Base-by-base conservation (phyloP, 1,140 invertebrate species). In the Calliopsis andreniformis region DNA sequence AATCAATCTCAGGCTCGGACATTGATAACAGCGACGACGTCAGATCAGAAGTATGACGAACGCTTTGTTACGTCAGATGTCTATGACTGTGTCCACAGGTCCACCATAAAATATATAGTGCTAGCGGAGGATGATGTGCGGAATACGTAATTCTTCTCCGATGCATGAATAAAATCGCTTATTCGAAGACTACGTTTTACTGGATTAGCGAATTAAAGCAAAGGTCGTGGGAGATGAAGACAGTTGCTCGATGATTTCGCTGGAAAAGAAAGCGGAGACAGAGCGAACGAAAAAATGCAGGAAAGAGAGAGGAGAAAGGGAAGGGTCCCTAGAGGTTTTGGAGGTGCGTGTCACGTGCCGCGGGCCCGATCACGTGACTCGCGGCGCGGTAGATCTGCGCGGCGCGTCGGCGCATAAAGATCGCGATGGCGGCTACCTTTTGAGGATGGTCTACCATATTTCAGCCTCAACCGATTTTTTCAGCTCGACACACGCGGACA, bases 341-440 rank as follows among this genome's bases (percentile, higher is more conserved):
- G 62, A 67, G 58, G 79, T 79, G 70, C 79, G 61, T 53, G 55
- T 84, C 79, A 85, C 79, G 82, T 73, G 82, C 69, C 49, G 30
- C 58, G 53, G 49, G 10, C 16, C 35, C 66, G 23, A 68, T 78
- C 76, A 61, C 68, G 61, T 63, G 76, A 55, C n/a, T 61, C 58
- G 49, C 76, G 58, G 68, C 47, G 63, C 47, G 58, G 79, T 83
- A 56, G 51, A 73, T 71, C 78, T n/a, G 32, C 67, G 59, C 73
- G 30, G 59, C 32, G 62, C 71, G 45, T 62, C 56, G 25, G 43
- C 14, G 79, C 66, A 71, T 47, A 47, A 53, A 53, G 73, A 82
- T 83, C 68, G 58, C 63, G 68, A 78, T 78, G 63, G 79, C 83
- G 84, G 84, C 84, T 82, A 23, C 77, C 84, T 85, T 85, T 85